These are phyloP conservation scores for Drosophila trapezifrons DNA, from an alignment of 1,140 invertebrate species.

Conservation along the genomic window DNA sequence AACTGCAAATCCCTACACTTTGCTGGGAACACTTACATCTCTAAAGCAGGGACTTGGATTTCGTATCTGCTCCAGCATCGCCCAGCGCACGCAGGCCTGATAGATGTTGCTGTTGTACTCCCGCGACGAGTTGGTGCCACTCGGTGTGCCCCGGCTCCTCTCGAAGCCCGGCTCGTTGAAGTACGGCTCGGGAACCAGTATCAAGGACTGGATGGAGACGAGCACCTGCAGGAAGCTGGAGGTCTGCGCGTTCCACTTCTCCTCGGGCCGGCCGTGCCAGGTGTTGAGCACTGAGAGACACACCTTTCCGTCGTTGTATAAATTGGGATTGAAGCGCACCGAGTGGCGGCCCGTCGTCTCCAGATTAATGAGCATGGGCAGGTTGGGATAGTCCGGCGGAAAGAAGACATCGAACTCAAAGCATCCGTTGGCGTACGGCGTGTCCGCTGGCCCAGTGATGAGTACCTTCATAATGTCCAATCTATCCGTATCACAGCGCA, in stretches of 20 bases:
- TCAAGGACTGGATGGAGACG: conserved; percentile 98
- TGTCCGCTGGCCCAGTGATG: conserved; percentile 95
- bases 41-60: conserved; percentile 97
- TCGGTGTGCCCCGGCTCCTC: conserved; percentile 93
- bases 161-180: conserved; percentile 99
- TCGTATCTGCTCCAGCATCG: conserved; percentile 96
- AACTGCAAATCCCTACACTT: no score
- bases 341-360: conserved; percentile 97
- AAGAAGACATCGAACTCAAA: conserved; percentile 97
- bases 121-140: conserved; percentile 93
- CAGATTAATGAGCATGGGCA: conserved; percentile 94
- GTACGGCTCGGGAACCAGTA: conserved; percentile 97
- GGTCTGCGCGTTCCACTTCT: conserved; percentile 99
- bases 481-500: conserved; percentile 96
- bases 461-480: conserved; percentile 98
- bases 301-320: conserved; percentile 98
- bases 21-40: conserved; percentile 86
- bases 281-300: conserved; percentile 98
- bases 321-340: conserved; percentile 98
- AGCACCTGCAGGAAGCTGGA: conserved; percentile 98
- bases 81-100: conserved; percentile 97
- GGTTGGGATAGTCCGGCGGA: conserved; percentile 93
- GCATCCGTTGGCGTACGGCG: conserved; percentile 95
- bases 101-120: conserved; percentile 98
- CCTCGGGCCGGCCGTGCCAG: conserved; percentile 99